These are phyloP conservation scores for Papilio demoleus DNA, from an alignment of 2,888 invertebrate species.

Conservation along the genomic window DNA sequence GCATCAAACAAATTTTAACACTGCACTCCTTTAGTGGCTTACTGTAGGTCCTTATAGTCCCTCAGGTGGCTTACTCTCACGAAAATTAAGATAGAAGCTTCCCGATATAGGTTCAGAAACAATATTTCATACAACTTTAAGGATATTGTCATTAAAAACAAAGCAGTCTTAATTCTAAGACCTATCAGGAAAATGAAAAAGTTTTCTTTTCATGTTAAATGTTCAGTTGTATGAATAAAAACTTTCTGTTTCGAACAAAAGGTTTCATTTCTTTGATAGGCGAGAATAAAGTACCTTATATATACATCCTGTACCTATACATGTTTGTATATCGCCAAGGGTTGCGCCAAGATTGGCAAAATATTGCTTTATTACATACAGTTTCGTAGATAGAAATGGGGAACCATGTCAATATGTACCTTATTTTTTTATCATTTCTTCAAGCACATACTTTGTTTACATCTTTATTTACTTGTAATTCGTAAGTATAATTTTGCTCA, in stretches of 20 bases:
- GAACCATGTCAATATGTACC: not conserved
- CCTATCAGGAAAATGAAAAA: not conserved
- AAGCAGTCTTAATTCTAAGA: not conserved
- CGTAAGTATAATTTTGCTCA: no score
- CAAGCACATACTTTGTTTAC: not conserved
- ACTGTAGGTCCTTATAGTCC: no score
- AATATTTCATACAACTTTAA: not conserved
- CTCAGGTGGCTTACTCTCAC: no score
- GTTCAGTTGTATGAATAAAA: constrained; percentile 7
- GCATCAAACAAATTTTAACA: not conserved
- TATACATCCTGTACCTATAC: not conserved
- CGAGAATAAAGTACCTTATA: not conserved
- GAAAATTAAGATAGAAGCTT: not conserved
- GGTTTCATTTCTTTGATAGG: constrained; percentile 20
- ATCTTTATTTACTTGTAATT: no score
- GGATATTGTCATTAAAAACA: constrained; percentile 6
- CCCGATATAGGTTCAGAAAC: no score
- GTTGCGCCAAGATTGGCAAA: constrained; percentile 1
- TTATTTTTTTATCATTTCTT: not conserved
- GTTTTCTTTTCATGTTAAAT: not conserved
- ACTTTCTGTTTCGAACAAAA: constrained; percentile 10
- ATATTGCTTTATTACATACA: not conserved
- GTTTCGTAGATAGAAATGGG: not conserved
- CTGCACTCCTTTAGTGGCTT: not conserved
- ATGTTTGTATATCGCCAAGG: not conserved